phyloP scores from a whole-genome alignment of 2,797 vertebrate genomes.

The Propithecus deckenii region DNA sequence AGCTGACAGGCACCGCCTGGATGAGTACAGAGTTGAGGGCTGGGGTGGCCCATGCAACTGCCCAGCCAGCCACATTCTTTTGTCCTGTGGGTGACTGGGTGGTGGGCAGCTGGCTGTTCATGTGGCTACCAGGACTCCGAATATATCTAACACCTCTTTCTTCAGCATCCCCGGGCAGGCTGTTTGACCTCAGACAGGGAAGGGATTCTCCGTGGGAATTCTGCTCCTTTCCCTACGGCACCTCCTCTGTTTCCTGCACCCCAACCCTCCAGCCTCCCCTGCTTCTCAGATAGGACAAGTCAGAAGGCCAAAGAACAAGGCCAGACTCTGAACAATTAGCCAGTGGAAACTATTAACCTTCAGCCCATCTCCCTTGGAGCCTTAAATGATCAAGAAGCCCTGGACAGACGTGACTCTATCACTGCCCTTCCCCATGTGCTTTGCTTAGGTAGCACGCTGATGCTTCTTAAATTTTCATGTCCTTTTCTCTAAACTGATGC shows the following conservation, averaged over 20 bases:
- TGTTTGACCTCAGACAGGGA: neutral
- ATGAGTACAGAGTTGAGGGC: slow-evolving; percentile 31
- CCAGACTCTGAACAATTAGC: neutral
- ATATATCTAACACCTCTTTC: neutral
- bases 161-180: neutral
- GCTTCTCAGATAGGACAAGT: neutral
- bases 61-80: slow-evolving; percentile 50
- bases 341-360: neutral
- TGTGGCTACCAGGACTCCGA: neutral
- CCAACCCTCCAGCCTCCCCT: neutral
- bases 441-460: neutral
- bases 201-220: neutral
- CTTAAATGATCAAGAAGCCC: neutral
- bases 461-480: neutral
- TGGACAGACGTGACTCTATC: neutral
- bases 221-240: neutral
- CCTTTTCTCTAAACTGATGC: neutral
- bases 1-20: slow-evolving; percentile 61
- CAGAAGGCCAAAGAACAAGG: slow-evolving; percentile 5
- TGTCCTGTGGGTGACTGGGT: neutral
- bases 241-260: neutral
- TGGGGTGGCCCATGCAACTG: slow-evolving; percentile 52
- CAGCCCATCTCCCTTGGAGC: neutral
- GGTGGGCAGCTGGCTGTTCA: slow-evolving; percentile 27
- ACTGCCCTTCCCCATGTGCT: neutral